Percentiles rank a stretch among this genome's conserved stretches.
phyloP scores from a whole-genome alignment of 2,113 vertebrate genomes.

The Eonycteris spelaea region DNA sequence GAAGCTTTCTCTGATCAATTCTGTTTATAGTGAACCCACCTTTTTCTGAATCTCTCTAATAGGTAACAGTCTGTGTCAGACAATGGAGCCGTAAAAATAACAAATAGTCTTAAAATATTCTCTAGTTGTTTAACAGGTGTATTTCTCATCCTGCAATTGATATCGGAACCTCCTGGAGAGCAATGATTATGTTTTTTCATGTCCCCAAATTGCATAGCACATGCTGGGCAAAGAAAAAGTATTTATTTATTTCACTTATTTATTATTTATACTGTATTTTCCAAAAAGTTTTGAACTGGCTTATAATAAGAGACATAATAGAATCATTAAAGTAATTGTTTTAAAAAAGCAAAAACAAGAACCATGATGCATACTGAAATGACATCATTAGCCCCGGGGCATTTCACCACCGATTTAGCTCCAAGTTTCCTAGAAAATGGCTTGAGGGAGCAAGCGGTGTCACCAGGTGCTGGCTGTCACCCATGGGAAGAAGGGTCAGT shows the following conservation, averaged over 20 bases:
- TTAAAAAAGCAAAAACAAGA: not conserved
- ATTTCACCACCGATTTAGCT: not conserved
- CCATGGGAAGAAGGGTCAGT: not conserved
- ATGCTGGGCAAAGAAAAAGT: not conserved
- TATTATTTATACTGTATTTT: conserved; percentile 40
- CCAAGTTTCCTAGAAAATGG: not conserved
- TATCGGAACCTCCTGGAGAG: not conserved
- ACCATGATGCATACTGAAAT: not conserved
- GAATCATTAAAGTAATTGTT: not conserved
- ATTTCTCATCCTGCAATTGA: not conserved
- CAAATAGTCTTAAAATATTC: not conserved
- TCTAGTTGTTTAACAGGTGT: not conserved
- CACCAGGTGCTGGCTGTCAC: not conserved
- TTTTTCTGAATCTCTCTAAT: not conserved
- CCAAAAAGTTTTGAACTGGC: not conserved
- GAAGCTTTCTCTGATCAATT: not conserved
- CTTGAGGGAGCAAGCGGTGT: not conserved
- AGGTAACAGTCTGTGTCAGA: not conserved
- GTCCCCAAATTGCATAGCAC: not conserved
- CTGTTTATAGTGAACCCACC: not conserved
- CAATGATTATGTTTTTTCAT: not conserved
- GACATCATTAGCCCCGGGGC: not conserved
- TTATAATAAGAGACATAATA: not conserved
- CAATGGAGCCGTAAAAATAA: not conserved
- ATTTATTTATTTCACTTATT: conserved; percentile 32